Conservation (phyloP, 2,113 vertebrate genomes). For the Tachycineta bicolor region DNA sequence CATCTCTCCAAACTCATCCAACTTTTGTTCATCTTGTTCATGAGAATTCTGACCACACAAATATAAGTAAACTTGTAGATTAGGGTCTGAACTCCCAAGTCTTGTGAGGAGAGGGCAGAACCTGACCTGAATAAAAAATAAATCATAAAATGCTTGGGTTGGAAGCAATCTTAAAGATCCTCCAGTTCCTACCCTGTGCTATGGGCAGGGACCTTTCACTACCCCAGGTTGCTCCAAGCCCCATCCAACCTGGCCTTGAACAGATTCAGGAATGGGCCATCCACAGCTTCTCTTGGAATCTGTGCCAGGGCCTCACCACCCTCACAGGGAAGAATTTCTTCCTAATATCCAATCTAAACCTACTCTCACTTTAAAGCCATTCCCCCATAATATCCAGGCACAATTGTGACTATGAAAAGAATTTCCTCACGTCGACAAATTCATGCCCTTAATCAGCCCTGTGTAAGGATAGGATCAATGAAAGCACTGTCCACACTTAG, state of each 20-base stretch:
- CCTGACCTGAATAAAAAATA: neutral
- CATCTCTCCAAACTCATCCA: neutral
- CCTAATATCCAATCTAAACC: neutral
- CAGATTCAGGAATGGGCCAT: neutral
- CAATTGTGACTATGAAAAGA: neutral
- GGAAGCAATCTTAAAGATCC: neutral
- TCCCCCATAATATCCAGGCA: neutral
- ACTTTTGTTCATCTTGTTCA: neutral
- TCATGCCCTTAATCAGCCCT: fast-evolving
- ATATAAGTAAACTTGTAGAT: neutral
- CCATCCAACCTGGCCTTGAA: fast-evolving
- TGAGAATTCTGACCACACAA: neutral
- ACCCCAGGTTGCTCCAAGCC: neutral
- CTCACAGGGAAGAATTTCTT: neutral
- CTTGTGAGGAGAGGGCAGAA: neutral
- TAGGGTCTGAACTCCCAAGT: neutral
- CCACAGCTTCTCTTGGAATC: neutral
- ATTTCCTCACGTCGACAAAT: neutral
- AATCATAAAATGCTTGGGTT: neutral
- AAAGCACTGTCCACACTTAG: neutral
- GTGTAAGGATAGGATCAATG: neutral
- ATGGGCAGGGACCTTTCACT: neutral
- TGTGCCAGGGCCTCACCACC: neutral
- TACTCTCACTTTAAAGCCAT: neutral
- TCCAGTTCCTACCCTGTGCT: neutral